phyloP scores from a whole-genome alignment of 2,113 vertebrate species.

The Pseudonaja textilis region DNA sequence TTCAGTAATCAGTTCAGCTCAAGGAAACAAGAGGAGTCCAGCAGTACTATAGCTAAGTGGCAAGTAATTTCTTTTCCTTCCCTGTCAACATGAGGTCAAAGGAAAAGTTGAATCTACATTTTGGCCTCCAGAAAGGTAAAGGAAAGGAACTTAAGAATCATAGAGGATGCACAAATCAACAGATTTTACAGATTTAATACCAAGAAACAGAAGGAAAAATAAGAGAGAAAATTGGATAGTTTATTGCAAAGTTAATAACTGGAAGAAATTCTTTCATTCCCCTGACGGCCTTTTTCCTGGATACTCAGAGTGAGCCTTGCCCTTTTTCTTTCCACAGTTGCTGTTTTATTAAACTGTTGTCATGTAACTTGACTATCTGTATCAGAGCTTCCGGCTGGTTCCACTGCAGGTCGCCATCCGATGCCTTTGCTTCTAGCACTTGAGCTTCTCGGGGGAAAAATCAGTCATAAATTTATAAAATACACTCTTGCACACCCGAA shows the following conservation, averaged over 20 bases:
- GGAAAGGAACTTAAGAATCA: neutral
- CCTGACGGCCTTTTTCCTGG: neutral
- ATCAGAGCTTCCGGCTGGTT: conserved; percentile 21
- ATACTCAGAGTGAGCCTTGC: neutral
- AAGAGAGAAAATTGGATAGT: neutral
- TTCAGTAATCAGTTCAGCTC: neutral
- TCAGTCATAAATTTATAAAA: conserved; percentile 52
- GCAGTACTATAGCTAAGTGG: neutral
- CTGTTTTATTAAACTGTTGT: conserved; percentile 32
- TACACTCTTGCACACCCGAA: conserved; percentile 32
- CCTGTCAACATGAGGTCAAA: neutral
- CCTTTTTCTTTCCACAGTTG: neutral
- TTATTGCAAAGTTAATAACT: neutral
- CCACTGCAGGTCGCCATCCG: conserved; percentile 25
- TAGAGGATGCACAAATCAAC: neutral
- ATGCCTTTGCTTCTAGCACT: conserved; percentile 19
- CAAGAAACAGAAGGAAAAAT: neutral
- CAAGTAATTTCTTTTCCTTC: neutral
- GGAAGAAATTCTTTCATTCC: conserved; percentile 1
- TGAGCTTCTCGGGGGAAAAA: conserved; percentile 49
- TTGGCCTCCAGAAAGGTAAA: neutral
- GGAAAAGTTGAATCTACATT: neutral
- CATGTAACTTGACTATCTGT: conserved; percentile 12
- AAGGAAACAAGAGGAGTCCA: neutral
- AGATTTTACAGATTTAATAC: neutral